phyloP scores from a whole-genome alignment of 2,113 vertebrate genomes.

The Melanerpes aurifrons region DNA sequence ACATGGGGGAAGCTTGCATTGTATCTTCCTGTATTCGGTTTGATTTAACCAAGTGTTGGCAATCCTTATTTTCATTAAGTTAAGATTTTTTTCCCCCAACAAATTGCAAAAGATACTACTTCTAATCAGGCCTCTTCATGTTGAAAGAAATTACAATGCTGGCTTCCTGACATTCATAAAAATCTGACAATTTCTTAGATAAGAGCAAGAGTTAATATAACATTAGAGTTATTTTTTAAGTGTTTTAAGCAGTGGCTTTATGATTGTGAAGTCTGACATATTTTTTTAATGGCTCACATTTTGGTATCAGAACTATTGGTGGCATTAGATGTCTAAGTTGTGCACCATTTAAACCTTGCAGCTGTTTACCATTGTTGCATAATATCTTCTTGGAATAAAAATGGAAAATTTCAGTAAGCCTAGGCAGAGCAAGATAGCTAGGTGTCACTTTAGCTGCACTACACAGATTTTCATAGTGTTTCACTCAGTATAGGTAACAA shows the following conservation, averaged over 20 bases:
- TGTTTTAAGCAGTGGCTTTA: conserved; percentile 30
- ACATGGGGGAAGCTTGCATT: background rate
- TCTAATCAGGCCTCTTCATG: background rate
- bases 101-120: background rate
- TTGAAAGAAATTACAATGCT: background rate
- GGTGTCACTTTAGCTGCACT: background rate
- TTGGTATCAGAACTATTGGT: conserved; percentile 12
- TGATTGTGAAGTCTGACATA: background rate
- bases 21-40: background rate
- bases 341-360: conserved; percentile 19
- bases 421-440: background rate
- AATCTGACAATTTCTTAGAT: background rate
- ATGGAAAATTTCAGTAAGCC: background rate
- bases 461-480: background rate
- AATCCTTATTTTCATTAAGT: background rate
- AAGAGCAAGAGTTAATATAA: background rate
- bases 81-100: background rate
- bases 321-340: background rate
- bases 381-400: conserved; percentile 6
- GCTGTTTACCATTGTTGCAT: conserved; percentile 38
- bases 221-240: background rate
- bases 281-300: background rate
- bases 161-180: background rate
- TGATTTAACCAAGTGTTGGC: background rate
- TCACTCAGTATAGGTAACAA: background rate